Evolutionary conservation across 2,888 invertebrate species (phyloP).

Genomic region (Selenia dentaria): DNA sequence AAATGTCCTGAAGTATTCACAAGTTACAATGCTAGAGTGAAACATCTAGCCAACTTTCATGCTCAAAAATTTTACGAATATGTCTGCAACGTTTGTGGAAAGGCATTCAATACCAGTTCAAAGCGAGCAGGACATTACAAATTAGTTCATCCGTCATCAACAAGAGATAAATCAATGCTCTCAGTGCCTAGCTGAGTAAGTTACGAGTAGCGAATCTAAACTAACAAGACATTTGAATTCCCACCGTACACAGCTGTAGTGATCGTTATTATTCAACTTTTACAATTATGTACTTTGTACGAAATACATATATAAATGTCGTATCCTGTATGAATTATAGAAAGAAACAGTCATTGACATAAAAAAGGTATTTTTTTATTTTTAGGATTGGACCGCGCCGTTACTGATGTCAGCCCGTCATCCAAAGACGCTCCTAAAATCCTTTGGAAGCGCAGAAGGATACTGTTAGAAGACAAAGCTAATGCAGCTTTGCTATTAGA

Average conservation of each 20-base stretch:
- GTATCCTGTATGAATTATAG: conserved; percentile 16
- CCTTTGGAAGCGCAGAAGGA: conserved; percentile 56
- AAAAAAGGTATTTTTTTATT: conserved; percentile 37
- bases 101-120: conserved; percentile 60
- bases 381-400: conserved; percentile 53
- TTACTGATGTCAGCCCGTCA: conserved; percentile 18
- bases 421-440: conserved; percentile 37
- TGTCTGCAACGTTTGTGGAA: conserved; percentile 56
- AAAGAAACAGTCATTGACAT: conserved; percentile 26
- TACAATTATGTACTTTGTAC: neutral
- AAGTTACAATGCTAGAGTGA: conserved; percentile 62
- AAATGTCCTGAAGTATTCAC: conserved; percentile 69
- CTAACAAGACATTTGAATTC: conserved; percentile 52
- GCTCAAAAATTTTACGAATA: conserved; percentile 56
- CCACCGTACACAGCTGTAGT: conserved; percentile 46
- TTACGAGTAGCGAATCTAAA: conserved; percentile 56
- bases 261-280: neutral
- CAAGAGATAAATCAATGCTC: conserved; percentile 45
- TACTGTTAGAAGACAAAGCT: conserved; percentile 49
- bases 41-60: conserved; percentile 65
- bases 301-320: no score
- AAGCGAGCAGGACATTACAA: conserved; percentile 63
- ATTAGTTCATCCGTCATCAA: conserved; percentile 48
- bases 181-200: conserved; percentile 53
- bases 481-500: conserved; percentile 62